Evolutionary conservation across 1,140 invertebrate species (phyloP).

Genomic region (Calliopsis andreniformis): DNA sequence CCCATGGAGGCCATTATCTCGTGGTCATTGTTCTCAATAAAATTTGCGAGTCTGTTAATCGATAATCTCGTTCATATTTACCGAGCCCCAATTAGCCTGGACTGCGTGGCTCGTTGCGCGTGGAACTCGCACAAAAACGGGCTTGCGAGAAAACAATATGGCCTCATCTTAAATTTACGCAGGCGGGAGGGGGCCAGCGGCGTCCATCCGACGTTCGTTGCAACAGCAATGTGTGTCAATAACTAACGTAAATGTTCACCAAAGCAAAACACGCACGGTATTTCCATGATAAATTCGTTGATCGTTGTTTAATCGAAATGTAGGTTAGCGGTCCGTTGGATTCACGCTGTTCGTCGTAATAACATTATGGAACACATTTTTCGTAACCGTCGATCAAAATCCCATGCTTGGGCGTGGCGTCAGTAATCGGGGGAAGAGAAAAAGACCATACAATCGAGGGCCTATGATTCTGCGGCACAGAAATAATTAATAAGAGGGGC

Average conservation of each 20-base stretch:
- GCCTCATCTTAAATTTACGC: conserved; percentile 34
- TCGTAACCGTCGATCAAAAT: conserved; percentile 7
- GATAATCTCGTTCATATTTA: conserved; percentile 33
- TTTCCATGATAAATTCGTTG: conserved; percentile 33
- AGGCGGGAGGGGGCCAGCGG: conserved; percentile 7
- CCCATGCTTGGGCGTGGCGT: neutral
- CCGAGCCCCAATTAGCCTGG: neutral
- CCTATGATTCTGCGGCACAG: neutral
- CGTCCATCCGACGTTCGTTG: neutral
- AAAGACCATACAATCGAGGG: no score
- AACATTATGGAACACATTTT: conserved; percentile 37
- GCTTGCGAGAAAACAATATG: conserved; percentile 6
- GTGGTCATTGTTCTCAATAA: conserved; percentile 28
- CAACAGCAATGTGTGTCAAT: conserved; percentile 34
- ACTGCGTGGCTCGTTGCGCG: no score
- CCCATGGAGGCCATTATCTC: conserved; percentile 1
- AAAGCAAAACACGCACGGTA: conserved; percentile 6
- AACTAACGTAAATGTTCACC: conserved; percentile 30
- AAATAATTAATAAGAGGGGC: conserved; percentile 19
- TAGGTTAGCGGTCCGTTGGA: conserved; percentile 24
- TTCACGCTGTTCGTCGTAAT: conserved; percentile 5
- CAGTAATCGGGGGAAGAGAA: conserved; percentile 10
- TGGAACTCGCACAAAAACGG: neutral
- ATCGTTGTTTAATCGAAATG: conserved; percentile 40
- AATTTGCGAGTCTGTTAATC: conserved; percentile 7